Conservation (phyloP, 2,888 invertebrate species). For the Lysandra bellargus region DNA sequence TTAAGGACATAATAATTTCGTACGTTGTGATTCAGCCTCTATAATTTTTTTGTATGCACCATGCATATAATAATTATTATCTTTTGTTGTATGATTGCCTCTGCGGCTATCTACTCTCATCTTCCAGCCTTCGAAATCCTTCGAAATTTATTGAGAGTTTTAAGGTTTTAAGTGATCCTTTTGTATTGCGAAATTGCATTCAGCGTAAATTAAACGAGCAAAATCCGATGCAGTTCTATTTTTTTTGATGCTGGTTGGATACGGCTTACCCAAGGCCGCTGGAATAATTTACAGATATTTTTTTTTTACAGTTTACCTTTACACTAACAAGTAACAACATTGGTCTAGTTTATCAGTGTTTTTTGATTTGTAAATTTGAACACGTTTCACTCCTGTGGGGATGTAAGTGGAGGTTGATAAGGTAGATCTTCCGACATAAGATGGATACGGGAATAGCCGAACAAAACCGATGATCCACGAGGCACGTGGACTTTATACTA, state of each 20-base stretch:
- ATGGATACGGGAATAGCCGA: too few relatives aligned
- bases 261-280: slow-evolving; percentile 6
- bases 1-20: too few relatives aligned
- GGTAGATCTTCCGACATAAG: background rate
- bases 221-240: slow-evolving; percentile 47
- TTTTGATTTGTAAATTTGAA: too few relatives aligned
- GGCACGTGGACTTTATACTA: too few relatives aligned
- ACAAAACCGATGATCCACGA: too few relatives aligned
- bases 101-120: slow-evolving; percentile 27
- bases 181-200: slow-evolving; percentile 51
- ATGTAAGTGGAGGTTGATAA: too few relatives aligned
- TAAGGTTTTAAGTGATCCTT: slow-evolving; percentile 34
- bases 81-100: background rate
- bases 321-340: background rate
- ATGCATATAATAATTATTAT: too few relatives aligned
- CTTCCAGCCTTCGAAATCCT: slow-evolving; percentile 33
- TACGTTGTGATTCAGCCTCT: background rate
- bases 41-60: background rate
- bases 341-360: background rate
- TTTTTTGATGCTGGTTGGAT: slow-evolving; percentile 48
- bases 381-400: too few relatives aligned
- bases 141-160: slow-evolving; percentile 34
- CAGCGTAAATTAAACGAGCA: slow-evolving; percentile 53
- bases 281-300: slow-evolving; percentile 9
- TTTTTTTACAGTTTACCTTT: too few relatives aligned